Base-by-base conservation (phyloP, 1,140 invertebrate species). In the Tetragnatha versicolor region DNA sequence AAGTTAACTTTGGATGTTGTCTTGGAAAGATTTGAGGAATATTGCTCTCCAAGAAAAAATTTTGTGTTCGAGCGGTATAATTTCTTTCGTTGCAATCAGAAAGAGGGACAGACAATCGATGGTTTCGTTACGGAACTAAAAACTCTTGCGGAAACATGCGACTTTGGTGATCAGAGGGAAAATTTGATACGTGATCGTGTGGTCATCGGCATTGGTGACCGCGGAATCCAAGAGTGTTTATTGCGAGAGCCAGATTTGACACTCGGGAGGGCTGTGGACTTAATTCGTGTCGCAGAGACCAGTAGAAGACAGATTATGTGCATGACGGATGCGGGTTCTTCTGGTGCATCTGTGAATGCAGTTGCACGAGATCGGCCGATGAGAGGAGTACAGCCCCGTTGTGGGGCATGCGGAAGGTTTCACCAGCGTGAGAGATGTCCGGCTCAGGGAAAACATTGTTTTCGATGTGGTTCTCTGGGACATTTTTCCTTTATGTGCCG, bases 21-120 rank as follows among this genome's bases (percentile, higher is more conserved):
- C 42, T 9, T 65, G 9, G 20, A 20, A 47, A 47, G n/a, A 22
- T 65, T 65, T 65, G 9, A 65, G 20, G 61, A 39, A 25, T 31
- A 65, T 47, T 65, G 61, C 31, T 10, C 20, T 9, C 42, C 61
- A 10, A 65, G 9, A 22, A 65, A 35, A 20, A 65, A 65, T 31
- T 9, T 39, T n/a, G 42, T 47, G 42, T 65, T 22, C n/a, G n/a
- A n/a, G n/a, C n/a, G n/a, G n/a, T n/a, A n/a, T n/a, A n/a, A n/a
- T n/a, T n/a, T n/a, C n/a, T 65, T 65, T 33, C 9, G 7, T 20
- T 47, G 61, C 22, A n/a, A 9, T 7, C 55, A 58, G 31, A 9
- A 9, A 58, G 61, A 65, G 31, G 61, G 61, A 7, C 33, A 65
- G 22, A 65, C 9, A 9, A 65, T 65, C 10, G 61, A 65, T 65